Percentiles rank a stretch among this genome's conserved stretches.
These are phyloP conservation scores for cattle (Bos taurus) DNA, from an alignment of 2,113 vertebrate species.

Conservation along the genomic window DNA sequence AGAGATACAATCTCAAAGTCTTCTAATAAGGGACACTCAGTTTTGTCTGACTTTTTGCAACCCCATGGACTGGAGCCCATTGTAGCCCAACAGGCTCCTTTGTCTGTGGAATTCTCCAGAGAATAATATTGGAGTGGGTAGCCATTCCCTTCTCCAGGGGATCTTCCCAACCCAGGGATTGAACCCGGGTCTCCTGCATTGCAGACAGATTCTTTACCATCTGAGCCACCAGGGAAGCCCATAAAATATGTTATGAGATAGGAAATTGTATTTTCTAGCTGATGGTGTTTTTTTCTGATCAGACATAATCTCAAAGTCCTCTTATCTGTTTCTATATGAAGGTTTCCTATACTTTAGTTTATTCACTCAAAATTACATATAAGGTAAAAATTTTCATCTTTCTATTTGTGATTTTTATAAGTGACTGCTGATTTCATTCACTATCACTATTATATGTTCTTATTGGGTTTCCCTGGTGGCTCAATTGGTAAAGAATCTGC, in stretches of 20 bases:
- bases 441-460: background rate
- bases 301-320: background rate
- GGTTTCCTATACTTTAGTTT: background rate
- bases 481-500: no score
- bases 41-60: background rate
- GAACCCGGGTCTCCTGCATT: background rate
- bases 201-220: background rate
- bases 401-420: background rate
- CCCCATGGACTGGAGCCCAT: background rate
- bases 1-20: background rate
- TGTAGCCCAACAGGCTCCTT: background rate
- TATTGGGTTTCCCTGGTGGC: no score
- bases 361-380: background rate
- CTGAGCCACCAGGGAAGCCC: background rate
- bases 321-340: background rate
- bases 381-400: background rate
- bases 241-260: background rate
- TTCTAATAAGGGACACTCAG: background rate
- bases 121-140: background rate
- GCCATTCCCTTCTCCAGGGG: background rate
- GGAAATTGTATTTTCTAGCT: background rate
- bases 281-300: background rate
- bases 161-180: background rate
- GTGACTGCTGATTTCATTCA: background rate
- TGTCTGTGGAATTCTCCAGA: background rate